These are phyloP conservation scores for Spicauda simplicius DNA, from an alignment of 2,888 invertebrate species.

Conservation along the genomic window DNA sequence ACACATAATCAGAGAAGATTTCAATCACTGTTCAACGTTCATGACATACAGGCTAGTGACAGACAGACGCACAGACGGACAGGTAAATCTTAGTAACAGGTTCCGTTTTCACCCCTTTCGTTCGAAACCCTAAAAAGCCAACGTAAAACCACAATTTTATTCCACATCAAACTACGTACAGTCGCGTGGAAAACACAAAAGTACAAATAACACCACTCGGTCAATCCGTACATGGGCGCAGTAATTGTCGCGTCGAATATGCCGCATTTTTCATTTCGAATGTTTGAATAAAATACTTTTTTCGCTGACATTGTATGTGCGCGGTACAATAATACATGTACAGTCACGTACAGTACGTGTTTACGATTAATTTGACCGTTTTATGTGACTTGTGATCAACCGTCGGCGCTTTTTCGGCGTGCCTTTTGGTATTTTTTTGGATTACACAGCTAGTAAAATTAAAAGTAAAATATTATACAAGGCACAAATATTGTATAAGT, in stretches of 20 bases:
- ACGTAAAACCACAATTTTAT: constrained; percentile 30
- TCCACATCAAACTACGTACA: constrained; percentile 29
- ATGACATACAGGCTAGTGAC: no score
- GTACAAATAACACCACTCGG: constrained; percentile 37
- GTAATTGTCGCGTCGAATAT: constrained; percentile 36
- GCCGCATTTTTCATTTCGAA: constrained; percentile 20
- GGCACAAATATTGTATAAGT: no score
- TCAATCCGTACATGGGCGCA: constrained; percentile 30
- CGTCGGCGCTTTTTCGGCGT: background rate
- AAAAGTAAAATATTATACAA: no score
- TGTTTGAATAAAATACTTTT: constrained; percentile 26
- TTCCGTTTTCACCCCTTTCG: no score
- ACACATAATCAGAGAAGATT: no score
- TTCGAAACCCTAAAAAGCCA: no score
- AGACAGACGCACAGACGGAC: no score
- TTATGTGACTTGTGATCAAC: constrained; percentile 7
- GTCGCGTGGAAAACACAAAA: constrained; percentile 31
- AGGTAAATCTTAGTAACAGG: no score
- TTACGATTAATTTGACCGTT: constrained; percentile 11
- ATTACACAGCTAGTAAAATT: background rate
- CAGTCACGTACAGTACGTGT: constrained; percentile 27
- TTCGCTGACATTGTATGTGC: constrained; percentile 27
- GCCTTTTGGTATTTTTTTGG: background rate
- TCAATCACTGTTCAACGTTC: no score
- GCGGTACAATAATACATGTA: constrained; percentile 14